These are phyloP conservation scores for Zootoca vivipara DNA, from an alignment of 2,113 vertebrate species.

Conservation along the genomic window DNA sequence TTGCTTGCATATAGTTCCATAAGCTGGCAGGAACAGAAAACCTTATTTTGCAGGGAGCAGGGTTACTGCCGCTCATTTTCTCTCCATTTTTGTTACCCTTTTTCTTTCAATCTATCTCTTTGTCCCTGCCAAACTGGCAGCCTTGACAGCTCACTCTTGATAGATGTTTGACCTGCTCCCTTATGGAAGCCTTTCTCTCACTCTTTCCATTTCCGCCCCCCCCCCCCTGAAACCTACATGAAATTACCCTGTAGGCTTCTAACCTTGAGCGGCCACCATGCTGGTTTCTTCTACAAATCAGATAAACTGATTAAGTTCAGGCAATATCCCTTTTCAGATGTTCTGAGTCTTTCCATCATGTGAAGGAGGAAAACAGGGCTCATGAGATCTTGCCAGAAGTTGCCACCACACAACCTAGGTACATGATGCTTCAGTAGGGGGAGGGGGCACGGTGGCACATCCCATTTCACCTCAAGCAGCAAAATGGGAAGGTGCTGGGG, in stretches of 20 bases:
- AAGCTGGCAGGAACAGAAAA: background rate
- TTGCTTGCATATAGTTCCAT: conserved; percentile 49
- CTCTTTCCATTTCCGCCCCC: background rate
- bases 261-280: background rate
- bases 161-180: background rate
- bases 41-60: too few species aligned
- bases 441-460: too few species aligned
- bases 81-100: too few species aligned
- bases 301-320: background rate
- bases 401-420: too few species aligned
- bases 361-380: too few species aligned
- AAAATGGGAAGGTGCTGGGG: too few species aligned
- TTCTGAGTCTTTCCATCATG: background rate
- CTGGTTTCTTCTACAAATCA: background rate
- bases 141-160: too few species aligned
- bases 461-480: background rate
- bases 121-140: background rate
- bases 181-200: background rate
- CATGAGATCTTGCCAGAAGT: too few species aligned
- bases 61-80: too few species aligned
- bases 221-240: too few species aligned
- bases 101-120: background rate
- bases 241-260: background rate
- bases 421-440: too few species aligned
- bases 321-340: background rate